Base-by-base conservation (phyloP, 1,140 invertebrate genomes). In the Diprion similis region DNA sequence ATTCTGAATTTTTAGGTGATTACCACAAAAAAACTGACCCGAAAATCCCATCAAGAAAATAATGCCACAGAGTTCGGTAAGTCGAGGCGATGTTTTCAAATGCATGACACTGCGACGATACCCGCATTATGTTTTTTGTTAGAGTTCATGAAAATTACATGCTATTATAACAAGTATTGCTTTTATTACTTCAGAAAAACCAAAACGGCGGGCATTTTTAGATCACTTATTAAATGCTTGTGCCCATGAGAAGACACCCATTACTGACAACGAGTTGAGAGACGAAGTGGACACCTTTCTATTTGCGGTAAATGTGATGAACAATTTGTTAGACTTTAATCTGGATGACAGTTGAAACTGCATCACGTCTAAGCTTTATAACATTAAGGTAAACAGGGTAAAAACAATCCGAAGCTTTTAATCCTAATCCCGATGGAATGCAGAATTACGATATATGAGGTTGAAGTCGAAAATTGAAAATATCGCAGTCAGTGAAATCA, bases 211-310 rank as follows among this genome's bases (percentile, higher is more conserved):
- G 80, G 87, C 88, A 15, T 94, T 96, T 79, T 82, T 96, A 70
- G 95, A 96, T 88, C 85, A 94, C 69, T 80, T 96, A 18, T 82
- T 96, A 13, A 89, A 93, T 75, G 86, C 90, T 65, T 89, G 87
- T 66, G 80, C 79, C 45, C 85, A 88, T 19, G 87, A 89, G 73
- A 89, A 87, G n/a, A 83, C 87, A 46, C 82, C 86, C 0, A 82
- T 95, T 45, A 91, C 89, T 15, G 89, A 93, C 76, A 80, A 90
- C 65, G 93, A 94, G 79, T 92, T 96, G 11, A 80, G 90, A 73
- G 92, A 94, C 84, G 92, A 94, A 87, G 92, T 94, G 0, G 92
- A 94, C 74, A 95, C 94, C 0, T 94, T 95, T 80, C 93, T 94
- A 91, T 95, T 95, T 87, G 92, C 90, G 86, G 94, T 94, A 76